These are phyloP conservation scores for Tupiocoris notatus DNA, from an alignment of 2,888 invertebrate species.

Conservation along the genomic window DNA sequence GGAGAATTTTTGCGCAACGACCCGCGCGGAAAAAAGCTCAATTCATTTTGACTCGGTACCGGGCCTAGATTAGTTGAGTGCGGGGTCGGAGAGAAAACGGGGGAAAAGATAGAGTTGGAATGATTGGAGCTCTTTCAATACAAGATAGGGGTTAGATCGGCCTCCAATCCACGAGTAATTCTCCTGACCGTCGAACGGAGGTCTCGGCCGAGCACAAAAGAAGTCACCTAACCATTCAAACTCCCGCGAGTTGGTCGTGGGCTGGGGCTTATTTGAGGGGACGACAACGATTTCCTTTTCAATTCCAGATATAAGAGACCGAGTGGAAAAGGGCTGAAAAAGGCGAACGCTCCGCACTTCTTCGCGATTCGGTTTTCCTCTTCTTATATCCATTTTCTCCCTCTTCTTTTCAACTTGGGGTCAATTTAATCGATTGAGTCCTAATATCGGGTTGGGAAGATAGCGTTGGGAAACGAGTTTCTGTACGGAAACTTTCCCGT, in stretches of 20 bases:
- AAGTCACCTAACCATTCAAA: constrained; percentile 37
- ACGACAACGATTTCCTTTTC: constrained; percentile 37
- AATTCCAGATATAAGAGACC: constrained; percentile 26
- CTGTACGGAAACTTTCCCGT: no score
- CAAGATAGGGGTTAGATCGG: constrained; percentile 36
- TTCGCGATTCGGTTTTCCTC: background rate
- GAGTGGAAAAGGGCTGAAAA: background rate
- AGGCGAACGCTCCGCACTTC: background rate
- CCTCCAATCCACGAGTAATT: constrained; percentile 37
- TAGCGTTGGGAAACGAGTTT: background rate
- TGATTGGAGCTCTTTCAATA: constrained; percentile 36
- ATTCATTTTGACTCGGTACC: constrained; percentile 11
- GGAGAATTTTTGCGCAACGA: background rate
- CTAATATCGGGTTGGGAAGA: constrained; percentile 7
- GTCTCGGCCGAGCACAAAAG: constrained; percentile 17
- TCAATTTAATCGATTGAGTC: constrained; percentile 35
- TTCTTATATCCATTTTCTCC: constrained; percentile 8
- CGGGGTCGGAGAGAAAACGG: background rate
- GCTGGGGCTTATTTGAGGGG: constrained; percentile 19
- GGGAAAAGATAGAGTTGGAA: constrained; percentile 15
- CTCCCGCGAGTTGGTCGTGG: constrained; percentile 1
- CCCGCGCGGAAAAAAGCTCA: constrained; percentile 2
- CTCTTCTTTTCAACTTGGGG: constrained; percentile 1
- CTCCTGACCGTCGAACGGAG: constrained; percentile 10
- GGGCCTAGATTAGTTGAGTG: constrained; percentile 35